Percentiles rank a stretch among this genome's conserved stretches.
These are phyloP conservation scores for Gobio gobio DNA, from an alignment of 2,113 vertebrate species.

Conservation along the genomic window DNA sequence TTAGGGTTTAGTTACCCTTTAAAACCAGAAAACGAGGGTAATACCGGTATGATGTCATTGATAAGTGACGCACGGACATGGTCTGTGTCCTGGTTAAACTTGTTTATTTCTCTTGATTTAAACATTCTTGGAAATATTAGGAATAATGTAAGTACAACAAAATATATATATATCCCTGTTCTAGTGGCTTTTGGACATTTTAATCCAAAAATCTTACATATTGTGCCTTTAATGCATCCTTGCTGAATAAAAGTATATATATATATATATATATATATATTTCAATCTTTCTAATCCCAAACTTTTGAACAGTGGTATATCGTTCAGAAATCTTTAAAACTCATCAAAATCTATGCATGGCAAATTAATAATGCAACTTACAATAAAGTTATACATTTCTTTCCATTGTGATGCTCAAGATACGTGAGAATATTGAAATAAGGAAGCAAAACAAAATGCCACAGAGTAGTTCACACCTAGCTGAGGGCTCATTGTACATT, in stretches of 20 bases:
- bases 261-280: too few species aligned
- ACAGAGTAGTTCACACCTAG: slow-evolving; percentile 28
- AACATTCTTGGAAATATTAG: too few species aligned
- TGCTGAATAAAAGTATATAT: neutral
- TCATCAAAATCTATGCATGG: neutral
- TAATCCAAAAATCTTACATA: too few species aligned
- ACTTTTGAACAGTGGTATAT: neutral
- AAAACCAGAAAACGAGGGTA: too few species aligned
- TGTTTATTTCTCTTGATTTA: too few species aligned
- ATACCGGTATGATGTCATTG: too few species aligned
- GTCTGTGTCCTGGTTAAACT: too few species aligned
- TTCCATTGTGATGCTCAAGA: neutral
- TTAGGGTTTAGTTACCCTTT: too few species aligned
- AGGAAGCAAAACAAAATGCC: slow-evolving; percentile 21
- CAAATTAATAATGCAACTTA: neutral
- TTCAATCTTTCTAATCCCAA: neutral
- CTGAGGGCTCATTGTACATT: slow-evolving; percentile 16
- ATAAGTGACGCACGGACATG: too few species aligned
- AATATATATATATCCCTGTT: too few species aligned
- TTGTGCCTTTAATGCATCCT: neutral
- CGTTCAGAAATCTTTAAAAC: neutral
- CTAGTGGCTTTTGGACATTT: too few species aligned
- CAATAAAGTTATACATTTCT: neutral
- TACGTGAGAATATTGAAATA: neutral
- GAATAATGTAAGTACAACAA: too few species aligned